Evolutionary conservation across 2,113 vertebrate species (phyloP), one percentile per base, ranked within the genome.

Genomic region (Pantherophis guttatus): DNA sequence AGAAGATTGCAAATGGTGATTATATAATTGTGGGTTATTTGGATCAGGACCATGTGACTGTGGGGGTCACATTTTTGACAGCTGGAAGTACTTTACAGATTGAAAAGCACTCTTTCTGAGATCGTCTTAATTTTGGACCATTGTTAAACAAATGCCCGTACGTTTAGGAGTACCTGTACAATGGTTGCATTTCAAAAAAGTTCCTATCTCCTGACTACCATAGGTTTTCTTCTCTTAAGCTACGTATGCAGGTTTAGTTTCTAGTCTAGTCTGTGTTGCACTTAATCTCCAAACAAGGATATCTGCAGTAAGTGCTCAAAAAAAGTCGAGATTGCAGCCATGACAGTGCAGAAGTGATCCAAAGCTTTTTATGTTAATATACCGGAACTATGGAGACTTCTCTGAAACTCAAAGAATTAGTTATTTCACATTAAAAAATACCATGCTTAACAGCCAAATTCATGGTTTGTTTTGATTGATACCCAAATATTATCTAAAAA

Each of bases 371-470:
- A 48, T 86, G 85, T 88, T 75, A 13, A 11, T 2, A 0, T 21
- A 58, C 53, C 75, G 85, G 92, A 95, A 92, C 3, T 4, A 19
- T 21, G 89, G 62, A 93, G 88, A 59, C 44, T 92, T 26, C 44
- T 7, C 17, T 24, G 6, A 93, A 7, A 2, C 5, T 48, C 54
- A 55, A 90, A 23, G 24, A 92, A 86, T 94, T 95, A 50, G 87
- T 95, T 97, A 24, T 50, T 90, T 19, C 59, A 59, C 58, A 91
- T 26, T 54, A 92, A 92, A 7, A 88, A 88, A 55, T 8, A 21
- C 92, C 86, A 33, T 26, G 58, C 70, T 92, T 88, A 91, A 26
- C 90, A 85, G 65, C 44, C 54, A 81, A 54, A 29, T 21, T 52
- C 24, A 39, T 50, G 24, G 0, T 13, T 57, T 50, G 21, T 58